phyloP scores from a whole-genome alignment of 2,113 vertebrate species.

The Pedionomus torquatus region DNA sequence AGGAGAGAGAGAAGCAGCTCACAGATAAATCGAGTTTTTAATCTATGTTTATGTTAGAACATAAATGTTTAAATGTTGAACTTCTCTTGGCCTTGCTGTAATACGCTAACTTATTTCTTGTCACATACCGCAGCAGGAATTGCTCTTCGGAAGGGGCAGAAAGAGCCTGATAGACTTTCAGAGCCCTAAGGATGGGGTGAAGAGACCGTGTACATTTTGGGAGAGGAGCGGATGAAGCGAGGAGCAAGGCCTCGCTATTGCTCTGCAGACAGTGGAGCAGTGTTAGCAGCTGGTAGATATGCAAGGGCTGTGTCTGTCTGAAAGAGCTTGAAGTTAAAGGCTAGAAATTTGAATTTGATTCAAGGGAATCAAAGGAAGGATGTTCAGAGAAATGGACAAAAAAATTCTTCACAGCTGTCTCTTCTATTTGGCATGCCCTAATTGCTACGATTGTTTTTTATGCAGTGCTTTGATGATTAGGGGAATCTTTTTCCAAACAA shows the following conservation, averaged over 20 bases:
- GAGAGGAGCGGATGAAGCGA: not conserved
- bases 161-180: not conserved
- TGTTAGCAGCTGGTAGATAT: not conserved
- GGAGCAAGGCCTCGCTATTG: not conserved
- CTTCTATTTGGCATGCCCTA: conserved; percentile 31
- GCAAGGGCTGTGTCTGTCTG: not conserved
- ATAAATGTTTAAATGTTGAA: conserved; percentile 39
- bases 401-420: conserved; percentile 29
- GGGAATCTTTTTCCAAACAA: conserved; percentile 17
- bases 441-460: conserved; percentile 28
- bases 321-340: not conserved
- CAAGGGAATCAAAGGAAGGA: conserved; percentile 16
- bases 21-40: not conserved
- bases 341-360: not conserved
- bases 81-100: conserved; percentile 4
- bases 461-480: conserved; percentile 30
- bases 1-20: not conserved
- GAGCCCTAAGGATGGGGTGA: not conserved
- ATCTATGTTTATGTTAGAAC: conserved; percentile 16
- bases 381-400: conserved; percentile 19
- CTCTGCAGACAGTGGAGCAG: not conserved
- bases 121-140: not conserved
- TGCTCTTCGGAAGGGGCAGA: not conserved
- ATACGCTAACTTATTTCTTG: not conserved
- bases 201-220: accelerated